These are phyloP conservation scores for Rhinatrema bivittatum DNA, from an alignment of 2,797 vertebrate species.

Conservation along the genomic window DNA sequence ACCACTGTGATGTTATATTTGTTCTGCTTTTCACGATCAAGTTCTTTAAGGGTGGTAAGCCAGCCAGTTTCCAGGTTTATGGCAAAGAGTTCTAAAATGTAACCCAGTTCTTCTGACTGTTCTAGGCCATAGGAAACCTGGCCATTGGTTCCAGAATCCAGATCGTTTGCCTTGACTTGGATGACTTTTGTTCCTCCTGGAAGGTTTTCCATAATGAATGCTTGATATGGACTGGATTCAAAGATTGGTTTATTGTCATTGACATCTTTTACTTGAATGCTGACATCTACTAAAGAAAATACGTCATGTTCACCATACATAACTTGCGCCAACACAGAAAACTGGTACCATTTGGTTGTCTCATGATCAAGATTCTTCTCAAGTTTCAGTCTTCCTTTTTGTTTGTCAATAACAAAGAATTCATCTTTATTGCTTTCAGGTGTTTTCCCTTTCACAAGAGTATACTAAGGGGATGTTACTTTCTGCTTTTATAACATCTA, in stretches of 20 bases:
- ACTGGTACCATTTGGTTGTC: slow-evolving; percentile 91
- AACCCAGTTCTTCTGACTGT: slow-evolving; percentile 60
- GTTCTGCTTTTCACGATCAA: slow-evolving; percentile 75
- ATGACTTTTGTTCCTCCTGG: slow-evolving; percentile 78
- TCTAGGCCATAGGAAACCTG: slow-evolving; percentile 83
- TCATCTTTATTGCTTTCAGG: slow-evolving; percentile 86
- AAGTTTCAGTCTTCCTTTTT: slow-evolving; percentile 81
- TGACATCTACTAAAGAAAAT: slow-evolving; percentile 72
- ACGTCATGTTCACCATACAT: slow-evolving; percentile 63
- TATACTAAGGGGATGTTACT: slow-evolving; percentile 62
- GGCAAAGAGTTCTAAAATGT: slow-evolving; percentile 75
- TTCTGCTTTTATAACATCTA: slow-evolving; percentile 78
- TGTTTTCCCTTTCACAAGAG: slow-evolving; percentile 79
- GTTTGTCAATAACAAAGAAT: slow-evolving; percentile 79
- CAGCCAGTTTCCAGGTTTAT: slow-evolving; percentile 86
- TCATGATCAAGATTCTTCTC: slow-evolving; percentile 91
- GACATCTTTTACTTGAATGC: slow-evolving; percentile 86
- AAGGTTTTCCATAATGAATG: slow-evolving; percentile 85
- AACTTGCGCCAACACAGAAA: slow-evolving; percentile 68
- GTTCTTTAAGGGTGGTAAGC: slow-evolving; percentile 85
- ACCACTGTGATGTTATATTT: slow-evolving; percentile 70
- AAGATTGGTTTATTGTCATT: slow-evolving; percentile 90
- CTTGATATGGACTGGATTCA: slow-evolving; percentile 85
- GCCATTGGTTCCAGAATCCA: slow-evolving; percentile 84
- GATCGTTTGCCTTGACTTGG: slow-evolving; percentile 82